Evolutionary conservation across 2,797 vertebrate genomes (phyloP).

Genomic region (Benthosema pterotum): DNA sequence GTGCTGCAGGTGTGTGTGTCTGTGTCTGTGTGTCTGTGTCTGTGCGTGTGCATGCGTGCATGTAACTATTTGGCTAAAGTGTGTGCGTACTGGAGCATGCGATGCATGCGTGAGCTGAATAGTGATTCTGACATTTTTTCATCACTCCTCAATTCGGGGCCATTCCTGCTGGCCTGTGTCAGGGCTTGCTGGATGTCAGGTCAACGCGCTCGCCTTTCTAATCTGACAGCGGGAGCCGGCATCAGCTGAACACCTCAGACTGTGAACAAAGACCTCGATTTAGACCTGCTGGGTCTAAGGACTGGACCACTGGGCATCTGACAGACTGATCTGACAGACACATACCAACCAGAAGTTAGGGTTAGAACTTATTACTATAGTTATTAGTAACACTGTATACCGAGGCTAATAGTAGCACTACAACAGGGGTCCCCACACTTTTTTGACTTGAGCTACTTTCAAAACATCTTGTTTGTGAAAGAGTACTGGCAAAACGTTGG

Average conservation of each 20-base stretch:
- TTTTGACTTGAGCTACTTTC: no score
- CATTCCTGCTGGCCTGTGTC: conserved; percentile 48
- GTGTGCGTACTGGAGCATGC: conserved; percentile 16
- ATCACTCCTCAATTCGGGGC: conserved; percentile 67
- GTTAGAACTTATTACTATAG: no score
- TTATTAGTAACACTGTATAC: no score
- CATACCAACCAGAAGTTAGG: conserved; percentile 2
- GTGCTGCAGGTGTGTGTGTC: conserved; percentile 16
- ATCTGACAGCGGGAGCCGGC: conserved; percentile 20
- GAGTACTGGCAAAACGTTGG: no score
- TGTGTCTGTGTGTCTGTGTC: neutral
- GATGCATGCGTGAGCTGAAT: conserved; percentile 9
- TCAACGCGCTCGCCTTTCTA: conserved; percentile 29
- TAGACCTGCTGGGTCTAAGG: conserved; percentile 14
- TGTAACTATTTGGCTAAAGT: neutral
- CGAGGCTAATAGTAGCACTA: no score
- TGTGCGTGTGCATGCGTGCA: neutral
- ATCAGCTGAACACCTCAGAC: conserved; percentile 7
- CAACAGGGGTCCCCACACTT: no score
- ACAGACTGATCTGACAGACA: conserved; percentile 4
- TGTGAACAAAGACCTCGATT: conserved; percentile 19
- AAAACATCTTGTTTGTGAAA: no score
- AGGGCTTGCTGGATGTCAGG: conserved; percentile 33
- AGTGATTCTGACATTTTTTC: conserved; percentile 46
- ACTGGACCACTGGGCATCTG: conserved; percentile 19